These are phyloP conservation scores for Stegophylla sp. DNA, from an alignment of 2,888 invertebrate species.

Conservation along the genomic window DNA sequence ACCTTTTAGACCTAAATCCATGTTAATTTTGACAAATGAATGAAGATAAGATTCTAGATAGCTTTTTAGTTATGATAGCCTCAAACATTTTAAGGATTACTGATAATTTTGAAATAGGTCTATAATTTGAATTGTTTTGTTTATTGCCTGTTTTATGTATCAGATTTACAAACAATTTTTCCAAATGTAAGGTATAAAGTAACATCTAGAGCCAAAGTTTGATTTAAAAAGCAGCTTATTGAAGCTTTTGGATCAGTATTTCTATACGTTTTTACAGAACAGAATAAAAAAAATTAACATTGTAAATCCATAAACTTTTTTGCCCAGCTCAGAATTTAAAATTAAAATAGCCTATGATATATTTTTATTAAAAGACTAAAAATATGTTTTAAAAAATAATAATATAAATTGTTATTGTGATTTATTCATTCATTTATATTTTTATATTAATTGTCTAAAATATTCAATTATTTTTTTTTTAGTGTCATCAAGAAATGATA, in stretches of 20 bases:
- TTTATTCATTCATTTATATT: neutral
- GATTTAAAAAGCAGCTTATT: too few relatives aligned
- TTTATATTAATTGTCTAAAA: too few relatives aligned
- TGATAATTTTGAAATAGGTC: slow-evolving; percentile 54
- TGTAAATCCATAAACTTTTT: too few relatives aligned
- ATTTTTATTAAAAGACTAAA: too few relatives aligned
- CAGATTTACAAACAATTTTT: slow-evolving; percentile 33
- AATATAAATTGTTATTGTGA: neutral
- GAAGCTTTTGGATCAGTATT: too few relatives aligned
- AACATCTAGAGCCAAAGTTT: too few relatives aligned
- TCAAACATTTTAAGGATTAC: slow-evolving; percentile 31
- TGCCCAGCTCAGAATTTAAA: too few relatives aligned
- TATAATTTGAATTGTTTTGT: slow-evolving; percentile 46
- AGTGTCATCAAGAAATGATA: slow-evolving; percentile 49
- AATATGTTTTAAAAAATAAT: too few relatives aligned
- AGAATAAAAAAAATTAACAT: too few relatives aligned
- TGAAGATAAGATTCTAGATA: neutral
- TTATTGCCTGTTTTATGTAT: slow-evolving; percentile 56
- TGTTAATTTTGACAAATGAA: slow-evolving; percentile 47
- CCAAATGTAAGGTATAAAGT: too few relatives aligned
- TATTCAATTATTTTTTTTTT: neutral
- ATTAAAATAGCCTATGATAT: too few relatives aligned
- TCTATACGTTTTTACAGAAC: too few relatives aligned
- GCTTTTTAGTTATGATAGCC: slow-evolving; percentile 31
- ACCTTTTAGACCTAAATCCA: slow-evolving; percentile 59